These are phyloP conservation scores for Sceloporus undulatus DNA, from an alignment of 2,113 vertebrate genomes.

Conservation along the genomic window DNA sequence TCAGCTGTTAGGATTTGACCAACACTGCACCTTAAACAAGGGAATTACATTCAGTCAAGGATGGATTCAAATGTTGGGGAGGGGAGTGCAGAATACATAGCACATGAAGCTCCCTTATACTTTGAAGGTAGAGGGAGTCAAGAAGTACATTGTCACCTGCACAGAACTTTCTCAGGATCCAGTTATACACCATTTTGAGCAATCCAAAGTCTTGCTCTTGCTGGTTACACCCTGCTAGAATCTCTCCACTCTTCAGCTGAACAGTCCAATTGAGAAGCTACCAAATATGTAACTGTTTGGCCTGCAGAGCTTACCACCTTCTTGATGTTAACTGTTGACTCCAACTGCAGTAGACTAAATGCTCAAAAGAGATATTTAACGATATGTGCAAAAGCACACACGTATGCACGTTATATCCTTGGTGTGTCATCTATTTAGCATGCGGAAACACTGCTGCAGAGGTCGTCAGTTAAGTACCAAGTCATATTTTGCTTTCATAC, in stretches of 20 bases:
- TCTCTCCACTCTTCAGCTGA: not conserved
- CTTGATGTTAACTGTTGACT: not conserved
- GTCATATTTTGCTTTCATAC: slow-evolving; percentile 17
- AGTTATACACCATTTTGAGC: not conserved
- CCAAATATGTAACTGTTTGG: not conserved
- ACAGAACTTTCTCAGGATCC: not conserved
- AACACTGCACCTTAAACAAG: not conserved
- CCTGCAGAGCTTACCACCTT: not conserved
- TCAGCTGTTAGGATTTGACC: not conserved
- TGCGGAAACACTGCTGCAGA: not conserved
- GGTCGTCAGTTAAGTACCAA: not conserved
- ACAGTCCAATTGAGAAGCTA: not conserved
- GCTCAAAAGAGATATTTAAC: not conserved
- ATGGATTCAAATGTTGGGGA: not conserved
- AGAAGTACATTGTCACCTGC: not conserved
- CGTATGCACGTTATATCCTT: not conserved
- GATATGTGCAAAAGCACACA: not conserved
- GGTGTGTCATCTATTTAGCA: not conserved
- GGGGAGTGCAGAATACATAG: not conserved
- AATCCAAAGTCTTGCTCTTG: not conserved
- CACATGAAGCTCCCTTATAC: not conserved
- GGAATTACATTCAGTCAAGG: no score
- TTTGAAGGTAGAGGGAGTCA: not conserved
- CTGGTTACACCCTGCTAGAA: no score
- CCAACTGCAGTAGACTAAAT: not conserved